Evolutionary conservation across 2,797 vertebrate genomes (phyloP).

Genomic region (Tamandua tetradactyla): DNA sequence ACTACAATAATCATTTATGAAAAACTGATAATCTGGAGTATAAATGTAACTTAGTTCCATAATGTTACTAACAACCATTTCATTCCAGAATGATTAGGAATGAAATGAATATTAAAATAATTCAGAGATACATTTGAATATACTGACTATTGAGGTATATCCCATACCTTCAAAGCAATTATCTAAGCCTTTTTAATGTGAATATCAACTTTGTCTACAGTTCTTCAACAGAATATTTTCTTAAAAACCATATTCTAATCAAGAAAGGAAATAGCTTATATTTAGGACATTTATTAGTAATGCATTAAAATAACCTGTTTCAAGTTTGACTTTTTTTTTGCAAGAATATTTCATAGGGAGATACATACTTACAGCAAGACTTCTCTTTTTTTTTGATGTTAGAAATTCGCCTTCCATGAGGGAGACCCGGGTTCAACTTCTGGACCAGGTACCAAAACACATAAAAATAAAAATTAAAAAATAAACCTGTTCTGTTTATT

Average conservation of each 20-base stretch:
- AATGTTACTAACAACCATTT: not conserved
- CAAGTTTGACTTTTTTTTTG: too few species aligned
- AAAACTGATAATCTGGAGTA: not conserved
- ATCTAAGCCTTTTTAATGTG: not conserved
- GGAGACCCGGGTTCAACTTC: too few species aligned
- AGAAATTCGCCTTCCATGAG: too few species aligned
- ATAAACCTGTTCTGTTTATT: not conserved
- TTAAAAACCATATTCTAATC: not conserved
- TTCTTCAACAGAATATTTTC: not conserved
- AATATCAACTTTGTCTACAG: not conserved
- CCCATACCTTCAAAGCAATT: not conserved
- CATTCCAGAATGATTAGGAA: too few species aligned
- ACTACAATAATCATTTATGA: not conserved
- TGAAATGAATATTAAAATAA: not conserved
- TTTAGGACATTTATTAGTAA: not conserved
- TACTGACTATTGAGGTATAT: not conserved
- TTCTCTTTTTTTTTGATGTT: too few species aligned
- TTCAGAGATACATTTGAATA: not conserved
- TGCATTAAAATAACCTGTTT: not conserved
- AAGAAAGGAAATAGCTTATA: not conserved
- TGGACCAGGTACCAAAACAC: too few species aligned
- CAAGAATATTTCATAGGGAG: too few species aligned
- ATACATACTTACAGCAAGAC: too few species aligned
- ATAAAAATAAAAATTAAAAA: too few species aligned
- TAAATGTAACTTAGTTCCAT: not conserved